These are phyloP conservation scores for Diuraphis noxia DNA, from an alignment of 1,140 invertebrate species.

Conservation along the genomic window DNA sequence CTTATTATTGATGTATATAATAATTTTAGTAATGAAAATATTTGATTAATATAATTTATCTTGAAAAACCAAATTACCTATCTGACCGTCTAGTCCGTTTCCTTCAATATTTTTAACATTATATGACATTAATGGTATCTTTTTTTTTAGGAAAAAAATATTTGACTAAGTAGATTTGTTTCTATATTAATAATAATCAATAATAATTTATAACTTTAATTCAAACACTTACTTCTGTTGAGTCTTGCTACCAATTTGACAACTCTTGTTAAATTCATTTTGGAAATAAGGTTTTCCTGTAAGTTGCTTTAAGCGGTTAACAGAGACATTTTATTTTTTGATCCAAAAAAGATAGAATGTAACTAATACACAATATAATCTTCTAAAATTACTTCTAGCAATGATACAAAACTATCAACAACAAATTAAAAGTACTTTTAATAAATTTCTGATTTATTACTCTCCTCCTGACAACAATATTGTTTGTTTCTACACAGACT, in stretches of 20 bases:
- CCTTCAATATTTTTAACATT: neutral
- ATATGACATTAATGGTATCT: too few species aligned
- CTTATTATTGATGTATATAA: neutral
- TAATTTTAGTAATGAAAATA: neutral
- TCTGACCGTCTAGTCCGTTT: too few species aligned
- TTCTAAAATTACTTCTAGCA: too few species aligned
- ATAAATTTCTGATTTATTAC: neutral
- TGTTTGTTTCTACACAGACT: neutral
- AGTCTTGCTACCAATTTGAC: neutral
- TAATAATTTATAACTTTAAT: too few species aligned
- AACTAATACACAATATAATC: too few species aligned
- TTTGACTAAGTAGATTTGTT: too few species aligned
- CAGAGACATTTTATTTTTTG: neutral
- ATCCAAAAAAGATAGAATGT: too few species aligned
- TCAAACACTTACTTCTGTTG: neutral
- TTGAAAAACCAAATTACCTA: too few species aligned
- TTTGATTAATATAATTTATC: neutral
- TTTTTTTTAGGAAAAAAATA: too few species aligned
- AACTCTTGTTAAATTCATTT: neutral
- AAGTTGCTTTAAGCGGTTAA: neutral
- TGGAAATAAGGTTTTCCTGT: neutral
- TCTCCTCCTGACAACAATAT: neutral
- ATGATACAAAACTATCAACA: neutral
- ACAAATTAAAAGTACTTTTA: neutral
- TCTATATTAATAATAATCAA: too few species aligned